phyloP scores from a whole-genome alignment of 2,797 vertebrate genomes.

The Cirrhinus molitorella region DNA sequence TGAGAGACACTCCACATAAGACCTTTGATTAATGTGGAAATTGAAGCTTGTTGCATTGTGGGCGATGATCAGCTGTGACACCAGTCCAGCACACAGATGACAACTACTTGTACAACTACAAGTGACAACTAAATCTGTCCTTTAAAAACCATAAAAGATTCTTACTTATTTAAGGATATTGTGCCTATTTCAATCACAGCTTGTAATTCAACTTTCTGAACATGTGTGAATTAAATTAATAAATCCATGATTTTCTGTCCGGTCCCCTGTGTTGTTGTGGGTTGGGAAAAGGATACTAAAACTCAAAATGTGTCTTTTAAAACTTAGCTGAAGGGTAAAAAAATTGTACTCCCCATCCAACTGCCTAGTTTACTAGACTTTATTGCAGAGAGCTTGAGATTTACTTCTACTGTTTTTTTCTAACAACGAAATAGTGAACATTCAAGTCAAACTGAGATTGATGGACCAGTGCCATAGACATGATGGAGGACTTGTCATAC shows the following conservation, averaged over 20 bases:
- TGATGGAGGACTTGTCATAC: conserved; percentile 63
- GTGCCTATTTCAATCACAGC: neutral
- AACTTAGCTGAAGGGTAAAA: conserved; percentile 26
- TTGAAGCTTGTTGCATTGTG: conserved; percentile 63
- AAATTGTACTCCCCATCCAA: conserved; percentile 48
- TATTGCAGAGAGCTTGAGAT: conserved; percentile 45
- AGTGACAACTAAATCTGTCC: conserved; percentile 49
- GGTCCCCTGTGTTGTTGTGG: neutral
- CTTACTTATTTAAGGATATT: conserved; percentile 70
- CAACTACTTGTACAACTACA: conserved; percentile 54
- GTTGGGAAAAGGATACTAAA: conserved; percentile 8
- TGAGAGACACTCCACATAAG: conserved; percentile 60
- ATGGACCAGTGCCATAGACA: conserved; percentile 54
- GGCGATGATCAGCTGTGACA: conserved; percentile 69
- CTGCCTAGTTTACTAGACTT: conserved; percentile 48
- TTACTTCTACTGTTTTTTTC: conserved; percentile 47
- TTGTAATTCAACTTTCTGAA: neutral
- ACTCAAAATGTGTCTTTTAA: conserved; percentile 29
- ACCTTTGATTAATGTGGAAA: conserved; percentile 72
- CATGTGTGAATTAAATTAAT: neutral
- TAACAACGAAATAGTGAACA: conserved; percentile 52
- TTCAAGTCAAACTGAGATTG: conserved; percentile 59
- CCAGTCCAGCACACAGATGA: conserved; percentile 61
- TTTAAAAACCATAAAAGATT: conserved; percentile 70
- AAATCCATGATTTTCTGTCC: neutral